phyloP scores from a whole-genome alignment of 2,113 vertebrate species.

The Phrynosoma blainvillii region DNA sequence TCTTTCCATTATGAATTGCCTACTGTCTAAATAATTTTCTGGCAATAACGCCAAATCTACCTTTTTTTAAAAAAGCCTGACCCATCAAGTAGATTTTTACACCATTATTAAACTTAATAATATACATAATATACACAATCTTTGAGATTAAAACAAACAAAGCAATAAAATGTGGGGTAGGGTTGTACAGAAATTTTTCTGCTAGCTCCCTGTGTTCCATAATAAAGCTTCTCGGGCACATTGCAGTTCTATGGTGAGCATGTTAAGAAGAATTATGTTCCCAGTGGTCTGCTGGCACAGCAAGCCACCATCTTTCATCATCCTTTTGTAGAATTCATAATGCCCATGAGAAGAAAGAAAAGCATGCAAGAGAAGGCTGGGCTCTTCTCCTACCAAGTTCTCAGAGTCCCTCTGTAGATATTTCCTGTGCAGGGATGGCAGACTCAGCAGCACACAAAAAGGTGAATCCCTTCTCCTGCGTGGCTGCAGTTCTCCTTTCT shows the following conservation, averaged over 20 bases:
- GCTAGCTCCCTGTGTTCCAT: not conserved
- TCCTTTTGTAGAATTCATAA: not conserved
- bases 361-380: not conserved
- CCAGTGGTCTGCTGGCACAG: not conserved
- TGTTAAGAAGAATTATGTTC: not conserved
- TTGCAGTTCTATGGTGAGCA: not conserved
- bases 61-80: not conserved
- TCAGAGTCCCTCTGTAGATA: not conserved
- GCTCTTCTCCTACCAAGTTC: not conserved
- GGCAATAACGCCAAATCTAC: not conserved
- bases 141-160: not conserved
- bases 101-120: conserved; percentile 1
- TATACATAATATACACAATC: not conserved
- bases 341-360: not conserved
- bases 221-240: not conserved
- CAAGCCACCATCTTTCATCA: not conserved
- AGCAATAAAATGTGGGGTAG: not conserved
- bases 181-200: not conserved
- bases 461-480: too few species aligned
- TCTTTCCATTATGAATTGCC: not conserved
- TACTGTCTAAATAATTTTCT: not conserved
- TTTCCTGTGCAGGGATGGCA: not conserved
- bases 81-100: not conserved
- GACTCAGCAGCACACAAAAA: not conserved
- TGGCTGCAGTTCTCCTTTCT: too few species aligned